These are phyloP conservation scores for Cerceris rybyensis DNA, from an alignment of 2,888 invertebrate species.

Conservation along the genomic window DNA sequence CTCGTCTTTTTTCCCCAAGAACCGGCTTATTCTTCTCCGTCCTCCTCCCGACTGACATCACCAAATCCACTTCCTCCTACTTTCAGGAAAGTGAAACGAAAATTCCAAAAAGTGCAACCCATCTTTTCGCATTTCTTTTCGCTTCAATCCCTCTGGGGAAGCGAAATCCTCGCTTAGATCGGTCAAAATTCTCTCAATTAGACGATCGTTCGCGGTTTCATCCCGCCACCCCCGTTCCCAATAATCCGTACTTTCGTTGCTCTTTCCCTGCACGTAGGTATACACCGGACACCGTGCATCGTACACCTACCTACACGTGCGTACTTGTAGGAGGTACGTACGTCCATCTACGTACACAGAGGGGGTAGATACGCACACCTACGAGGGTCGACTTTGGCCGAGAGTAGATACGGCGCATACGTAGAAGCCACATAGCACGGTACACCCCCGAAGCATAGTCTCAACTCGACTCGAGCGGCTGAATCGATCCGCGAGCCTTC, in stretches of 20 bases:
- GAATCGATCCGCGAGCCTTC: conserved; percentile 77
- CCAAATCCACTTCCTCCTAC: too few species aligned
- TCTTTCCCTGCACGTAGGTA: conserved; percentile 30
- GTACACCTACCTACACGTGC: conserved; percentile 1
- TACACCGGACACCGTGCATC: conserved; percentile 21
- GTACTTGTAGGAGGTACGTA: conserved; percentile 16
- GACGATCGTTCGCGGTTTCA: not conserved
- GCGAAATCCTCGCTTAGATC: not conserved
- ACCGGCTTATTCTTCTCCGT: too few species aligned
- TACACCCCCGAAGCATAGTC: conserved; percentile 69
- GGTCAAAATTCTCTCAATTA: conserved; percentile 13
- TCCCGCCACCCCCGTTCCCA: not conserved
- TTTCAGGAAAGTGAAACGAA: too few species aligned
- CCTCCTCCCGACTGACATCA: too few species aligned
- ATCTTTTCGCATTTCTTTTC: too few species aligned
- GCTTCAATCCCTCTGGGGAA: too few species aligned
- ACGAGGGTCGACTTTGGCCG: conserved; percentile 30
- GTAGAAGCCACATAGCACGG: conserved; percentile 58
- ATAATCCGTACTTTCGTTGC: conserved; percentile 36
- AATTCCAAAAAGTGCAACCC: too few species aligned
- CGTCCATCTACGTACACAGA: conserved; percentile 29
- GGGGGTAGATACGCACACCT: conserved; percentile 6
- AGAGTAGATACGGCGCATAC: conserved; percentile 52
- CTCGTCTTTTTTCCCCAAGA: too few species aligned
- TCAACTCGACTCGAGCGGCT: conserved; percentile 78